These are phyloP conservation scores for Festucalex cinctus DNA, from an alignment of 2,113 vertebrate genomes.

Conservation along the genomic window DNA sequence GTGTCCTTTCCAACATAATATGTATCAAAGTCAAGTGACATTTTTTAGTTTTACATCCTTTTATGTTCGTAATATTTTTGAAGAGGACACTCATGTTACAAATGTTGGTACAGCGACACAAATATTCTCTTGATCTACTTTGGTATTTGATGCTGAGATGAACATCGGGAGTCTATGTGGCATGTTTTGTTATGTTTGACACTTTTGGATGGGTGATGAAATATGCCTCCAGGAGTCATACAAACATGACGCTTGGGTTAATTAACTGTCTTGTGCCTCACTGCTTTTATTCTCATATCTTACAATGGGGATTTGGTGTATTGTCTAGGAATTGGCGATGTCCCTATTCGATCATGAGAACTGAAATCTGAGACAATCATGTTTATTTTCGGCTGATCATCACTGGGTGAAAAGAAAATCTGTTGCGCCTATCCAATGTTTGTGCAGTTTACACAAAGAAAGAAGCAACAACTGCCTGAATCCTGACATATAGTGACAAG, in stretches of 20 bases:
- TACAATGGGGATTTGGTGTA: too few species aligned
- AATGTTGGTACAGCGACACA: background rate
- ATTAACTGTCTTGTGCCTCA: too few species aligned
- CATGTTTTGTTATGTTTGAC: background rate
- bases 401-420: too few species aligned
- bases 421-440: background rate
- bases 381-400: too few species aligned
- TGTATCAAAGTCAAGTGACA: background rate
- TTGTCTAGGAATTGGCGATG: too few species aligned
- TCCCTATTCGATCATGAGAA: too few species aligned
- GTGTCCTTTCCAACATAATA: background rate
- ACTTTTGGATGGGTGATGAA: too few species aligned
- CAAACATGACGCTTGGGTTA: too few species aligned
- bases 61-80: background rate
- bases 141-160: slow-evolving; percentile 30
- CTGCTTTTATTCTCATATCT: too few species aligned
- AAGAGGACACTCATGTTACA: background rate
- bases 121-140: slow-evolving; percentile 4
- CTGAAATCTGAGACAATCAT: too few species aligned
- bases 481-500: background rate
- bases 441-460: background rate
- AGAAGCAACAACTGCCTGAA: background rate
- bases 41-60: background rate
- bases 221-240: too few species aligned
- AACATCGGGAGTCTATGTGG: slow-evolving; percentile 58